phyloP scores from a whole-genome alignment of 2,888 invertebrate species.

The Onchidella celtica region DNA sequence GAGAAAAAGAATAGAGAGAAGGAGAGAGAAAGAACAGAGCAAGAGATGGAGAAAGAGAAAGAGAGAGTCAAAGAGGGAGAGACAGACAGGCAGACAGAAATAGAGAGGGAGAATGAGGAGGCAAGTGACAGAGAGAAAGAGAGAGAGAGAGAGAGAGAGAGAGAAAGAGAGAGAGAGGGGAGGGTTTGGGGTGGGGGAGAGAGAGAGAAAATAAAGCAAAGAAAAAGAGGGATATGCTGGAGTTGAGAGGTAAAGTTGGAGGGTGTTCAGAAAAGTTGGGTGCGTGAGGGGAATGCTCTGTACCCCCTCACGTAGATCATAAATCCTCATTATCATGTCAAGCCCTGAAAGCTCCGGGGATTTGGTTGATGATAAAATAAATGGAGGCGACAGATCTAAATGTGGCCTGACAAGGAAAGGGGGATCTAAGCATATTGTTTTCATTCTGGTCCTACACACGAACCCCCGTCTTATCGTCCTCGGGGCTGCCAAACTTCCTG shows the following conservation, averaged over 20 bases:
- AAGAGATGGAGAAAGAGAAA: too few species aligned
- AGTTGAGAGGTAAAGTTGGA: not conserved
- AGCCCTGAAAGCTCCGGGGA: slow-evolving; percentile 5
- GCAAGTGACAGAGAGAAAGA: too few species aligned
- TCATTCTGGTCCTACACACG: too few species aligned
- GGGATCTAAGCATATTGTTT: slow-evolving; percentile 34
- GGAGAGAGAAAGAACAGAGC: not conserved
- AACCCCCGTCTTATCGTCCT: too few species aligned
- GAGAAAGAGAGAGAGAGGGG: not conserved
- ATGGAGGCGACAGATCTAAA: slow-evolving; percentile 35
- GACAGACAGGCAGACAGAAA: too few species aligned
- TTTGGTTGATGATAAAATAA: slow-evolving; percentile 31
- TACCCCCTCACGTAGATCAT: slow-evolving; percentile 4
- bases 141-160: not conserved
- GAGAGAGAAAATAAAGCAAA: not conserved
- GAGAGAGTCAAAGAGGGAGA: too few species aligned
- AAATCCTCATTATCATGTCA: slow-evolving; percentile 39
- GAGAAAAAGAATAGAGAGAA: not conserved
- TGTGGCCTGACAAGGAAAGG: slow-evolving; percentile 5
- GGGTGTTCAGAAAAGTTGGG: too few species aligned
- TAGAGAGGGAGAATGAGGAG: too few species aligned
- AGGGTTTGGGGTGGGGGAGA: too few species aligned
- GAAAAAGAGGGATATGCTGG: not conserved
- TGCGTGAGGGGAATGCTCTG: not conserved
- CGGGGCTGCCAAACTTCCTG: too few species aligned